Conservation (phyloP, 1,140 invertebrate species). For the Planococcus citri region DNA sequence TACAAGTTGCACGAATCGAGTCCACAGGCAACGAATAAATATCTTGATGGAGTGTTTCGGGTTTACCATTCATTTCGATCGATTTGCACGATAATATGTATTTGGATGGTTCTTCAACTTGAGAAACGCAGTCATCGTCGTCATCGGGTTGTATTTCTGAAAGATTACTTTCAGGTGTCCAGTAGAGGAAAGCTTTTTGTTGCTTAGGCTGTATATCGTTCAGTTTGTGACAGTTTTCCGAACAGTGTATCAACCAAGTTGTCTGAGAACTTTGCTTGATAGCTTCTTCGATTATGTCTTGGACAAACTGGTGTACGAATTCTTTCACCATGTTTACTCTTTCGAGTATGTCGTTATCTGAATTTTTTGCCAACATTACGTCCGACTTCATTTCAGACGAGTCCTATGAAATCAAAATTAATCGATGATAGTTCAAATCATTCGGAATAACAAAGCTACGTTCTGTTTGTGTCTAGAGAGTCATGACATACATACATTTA, state of each 20-base stretch:
- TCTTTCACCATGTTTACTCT: not conserved
- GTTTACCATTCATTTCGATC: not conserved
- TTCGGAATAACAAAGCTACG: no score
- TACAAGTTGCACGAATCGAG: not conserved
- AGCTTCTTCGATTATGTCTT: constrained; percentile 9
- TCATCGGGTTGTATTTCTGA: not conserved
- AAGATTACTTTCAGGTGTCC: not conserved
- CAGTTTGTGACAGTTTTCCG: not conserved
- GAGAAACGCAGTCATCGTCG: not conserved
- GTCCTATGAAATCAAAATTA: no score
- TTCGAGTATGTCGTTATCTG: not conserved
- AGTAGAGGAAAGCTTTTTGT: not conserved
- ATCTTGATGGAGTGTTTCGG: not conserved
- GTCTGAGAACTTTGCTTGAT: not conserved
- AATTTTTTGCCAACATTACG: not conserved
- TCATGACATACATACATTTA: no score
- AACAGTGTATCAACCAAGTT: not conserved
- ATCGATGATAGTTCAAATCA: no score
- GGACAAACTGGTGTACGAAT: not conserved
- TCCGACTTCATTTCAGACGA: not conserved
- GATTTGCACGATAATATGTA: not conserved
- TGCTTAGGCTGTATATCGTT: not conserved
- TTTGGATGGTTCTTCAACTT: not conserved
- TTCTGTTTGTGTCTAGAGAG: no score
- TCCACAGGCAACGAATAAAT: not conserved